Base-by-base conservation (phyloP, 1,140 invertebrate genomes). In the Drosophila azteca region DNA sequence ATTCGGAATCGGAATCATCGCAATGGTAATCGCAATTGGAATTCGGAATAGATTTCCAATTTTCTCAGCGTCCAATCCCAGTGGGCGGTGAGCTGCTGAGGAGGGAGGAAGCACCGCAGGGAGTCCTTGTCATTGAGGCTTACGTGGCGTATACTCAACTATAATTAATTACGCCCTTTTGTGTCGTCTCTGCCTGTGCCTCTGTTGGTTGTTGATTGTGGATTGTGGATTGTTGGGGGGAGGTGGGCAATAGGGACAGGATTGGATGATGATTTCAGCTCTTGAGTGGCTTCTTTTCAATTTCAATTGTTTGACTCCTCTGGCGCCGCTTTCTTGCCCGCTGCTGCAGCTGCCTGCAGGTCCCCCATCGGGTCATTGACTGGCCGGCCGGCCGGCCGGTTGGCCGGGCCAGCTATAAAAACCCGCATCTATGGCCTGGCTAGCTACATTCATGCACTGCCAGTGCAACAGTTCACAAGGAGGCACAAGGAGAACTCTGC, bases 241-340 rank as follows among this genome's bases (percentile, higher is more conserved):
- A 9, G 20, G n/a, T 35, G 43, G 26, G 49, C 50, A 26, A 26
- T 39, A 6, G 17, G 29, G 20, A n/a, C 35, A 45, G 53, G 26
- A 52, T 49, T 26, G 24, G 39, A 31, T 35, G 44, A 31, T 49
- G 59, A 35, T 67, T 68, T 41, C 55, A 39, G 11, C 52, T 8
- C 57, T 85, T 87, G 65, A 88, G 79, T 78, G 83, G 83, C 83
- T 87, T 87, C 83, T 79, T 79, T 76, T 84, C 80, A 84, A 84
- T 87, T 82, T 88, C 66, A 50, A 79, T 77, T 73, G 61, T 66
- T 79, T 79, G 82, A 76, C 82, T 87, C 66, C 82, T 87, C 66
- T 64, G 63, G 35, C 62, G 41, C 44, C 44, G 4, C 20, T 17
- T 11, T 11, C 35, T 39, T 13, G 35, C 35, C 35, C 31, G 8